These are phyloP conservation scores for Sitta europaea DNA, from an alignment of 2,113 vertebrate species.

Conservation along the genomic window DNA sequence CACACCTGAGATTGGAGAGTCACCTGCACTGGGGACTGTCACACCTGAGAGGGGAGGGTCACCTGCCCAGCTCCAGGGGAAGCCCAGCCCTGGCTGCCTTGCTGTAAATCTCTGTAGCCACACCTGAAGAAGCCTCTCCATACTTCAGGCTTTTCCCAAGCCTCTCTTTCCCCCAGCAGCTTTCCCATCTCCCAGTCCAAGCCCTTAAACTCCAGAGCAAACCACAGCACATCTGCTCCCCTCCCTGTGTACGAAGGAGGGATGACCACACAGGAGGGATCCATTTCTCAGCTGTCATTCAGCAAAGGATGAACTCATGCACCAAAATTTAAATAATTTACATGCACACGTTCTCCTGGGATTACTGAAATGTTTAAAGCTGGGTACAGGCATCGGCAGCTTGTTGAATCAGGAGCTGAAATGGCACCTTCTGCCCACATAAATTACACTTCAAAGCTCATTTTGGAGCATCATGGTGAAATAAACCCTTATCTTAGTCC, in stretches of 20 bases:
- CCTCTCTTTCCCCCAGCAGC: not conserved
- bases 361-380: not conserved
- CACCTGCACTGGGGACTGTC: not conserved
- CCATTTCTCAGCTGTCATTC: not conserved
- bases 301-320: not conserved
- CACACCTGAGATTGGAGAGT: not conserved
- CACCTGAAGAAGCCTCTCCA: not conserved
- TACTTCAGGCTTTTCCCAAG: not conserved
- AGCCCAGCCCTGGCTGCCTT: not conserved
- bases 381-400: not conserved
- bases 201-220: not conserved
- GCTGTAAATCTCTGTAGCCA: not conserved
- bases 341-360: accelerated
- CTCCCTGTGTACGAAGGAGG: not conserved
- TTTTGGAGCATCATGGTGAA: not conserved
- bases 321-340: not conserved
- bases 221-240: not conserved
- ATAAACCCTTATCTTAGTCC: not conserved
- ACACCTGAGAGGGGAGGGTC: no score
- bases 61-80: not conserved
- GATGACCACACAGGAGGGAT: not conserved
- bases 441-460: not conserved
- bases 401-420: not conserved
- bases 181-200: not conserved
- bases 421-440: not conserved